Evolutionary conservation across 2,113 vertebrate genomes (phyloP), one percentile per base, ranked within the genome.

Genomic region (Hemicordylus capensis): DNA sequence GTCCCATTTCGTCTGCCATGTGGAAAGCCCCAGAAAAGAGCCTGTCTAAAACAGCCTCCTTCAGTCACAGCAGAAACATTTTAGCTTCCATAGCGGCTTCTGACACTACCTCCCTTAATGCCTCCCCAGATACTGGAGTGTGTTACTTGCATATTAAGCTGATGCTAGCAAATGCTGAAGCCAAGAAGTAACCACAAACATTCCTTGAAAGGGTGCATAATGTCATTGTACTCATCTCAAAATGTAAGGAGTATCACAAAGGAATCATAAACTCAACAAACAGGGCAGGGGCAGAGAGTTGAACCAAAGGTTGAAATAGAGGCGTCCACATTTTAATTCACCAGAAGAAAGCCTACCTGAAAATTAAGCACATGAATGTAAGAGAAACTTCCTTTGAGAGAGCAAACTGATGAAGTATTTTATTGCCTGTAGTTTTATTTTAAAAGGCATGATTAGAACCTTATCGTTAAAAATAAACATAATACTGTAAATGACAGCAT

Each of bases 141-240:
- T 56, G 37, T 11, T 75, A n/a, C 56, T 76, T 91, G 76, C 79
- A 76, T 48, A 86, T 88, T 90, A 54, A 89, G 66, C 77, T 2
- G 34, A 80, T 51, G 63, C 69, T 0, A 1, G n/a, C 90, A 92
- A 87, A 90, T 88, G 59, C 63, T 83, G n/a, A 92, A 61, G 44
- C 51, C 0, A 83, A 63, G 69, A 90, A 0, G 31, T 48, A 89
- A 83, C 86, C 72, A 84, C 63, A 90, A 86, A 75, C 0, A 77
- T 78, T 85, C 67, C 80, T 86, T 90, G 67, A 79, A 91, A 72
- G 76, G 31, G 64, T 77, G 81, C n/a, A 20, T 26, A 91, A 67
- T 51, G 39, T 58, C 86, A 28, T 81, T 90, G 37, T 48, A 76
- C 75, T 91, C n/a, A 2, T 76, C 76, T 82, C 69, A 88, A 80